Percentiles rank a stretch among this genome's conserved stretches.
phyloP scores from a whole-genome alignment of 2,797 vertebrate genomes.

The Sebastes vulpes region DNA sequence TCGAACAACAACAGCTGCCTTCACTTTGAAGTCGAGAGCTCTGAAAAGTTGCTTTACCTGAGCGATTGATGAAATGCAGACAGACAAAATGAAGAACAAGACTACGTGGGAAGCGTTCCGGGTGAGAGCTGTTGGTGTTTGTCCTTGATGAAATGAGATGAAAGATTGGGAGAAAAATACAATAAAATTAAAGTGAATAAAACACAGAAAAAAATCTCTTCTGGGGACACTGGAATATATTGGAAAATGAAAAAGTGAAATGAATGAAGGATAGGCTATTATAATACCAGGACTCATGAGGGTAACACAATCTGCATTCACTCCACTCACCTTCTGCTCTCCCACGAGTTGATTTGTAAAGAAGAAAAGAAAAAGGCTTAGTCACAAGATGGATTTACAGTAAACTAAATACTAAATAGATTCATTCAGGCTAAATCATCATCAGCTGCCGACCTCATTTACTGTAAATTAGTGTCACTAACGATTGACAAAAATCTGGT shows the following conservation, averaged over 20 bases:
- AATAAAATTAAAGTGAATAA: slow-evolving; percentile 44
- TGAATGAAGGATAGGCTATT: slow-evolving; percentile 28
- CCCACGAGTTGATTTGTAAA: slow-evolving; percentile 40
- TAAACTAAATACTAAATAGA: background rate
- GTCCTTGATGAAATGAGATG: slow-evolving; percentile 58
- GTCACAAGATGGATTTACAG: slow-evolving; percentile 10
- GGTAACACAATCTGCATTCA: background rate
- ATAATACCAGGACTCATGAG: background rate
- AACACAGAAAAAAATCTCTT: background rate
- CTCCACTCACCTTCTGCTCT: slow-evolving; percentile 82
- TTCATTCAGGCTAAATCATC: slow-evolving; percentile 14
- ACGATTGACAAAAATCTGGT: background rate
- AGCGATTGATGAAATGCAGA: slow-evolving; percentile 48
- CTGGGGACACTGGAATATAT: slow-evolving; percentile 6
- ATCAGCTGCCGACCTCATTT: background rate
- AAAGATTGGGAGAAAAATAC: slow-evolving; percentile 46
- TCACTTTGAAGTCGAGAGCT: slow-evolving; percentile 58
- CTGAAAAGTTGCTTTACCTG: slow-evolving; percentile 65
- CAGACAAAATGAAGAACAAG: slow-evolving; percentile 58
- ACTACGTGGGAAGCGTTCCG: slow-evolving; percentile 38
- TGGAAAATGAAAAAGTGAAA: slow-evolving; percentile 34
- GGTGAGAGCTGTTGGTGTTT: slow-evolving; percentile 32
- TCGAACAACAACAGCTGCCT: slow-evolving; percentile 58
- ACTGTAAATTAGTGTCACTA: background rate
- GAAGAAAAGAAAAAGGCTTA: slow-evolving; percentile 1